Evolutionary conservation across 1,140 invertebrate genomes (phyloP), one percentile per base, ranked within the genome.

Genomic region (Kradibia gibbosae): DNA sequence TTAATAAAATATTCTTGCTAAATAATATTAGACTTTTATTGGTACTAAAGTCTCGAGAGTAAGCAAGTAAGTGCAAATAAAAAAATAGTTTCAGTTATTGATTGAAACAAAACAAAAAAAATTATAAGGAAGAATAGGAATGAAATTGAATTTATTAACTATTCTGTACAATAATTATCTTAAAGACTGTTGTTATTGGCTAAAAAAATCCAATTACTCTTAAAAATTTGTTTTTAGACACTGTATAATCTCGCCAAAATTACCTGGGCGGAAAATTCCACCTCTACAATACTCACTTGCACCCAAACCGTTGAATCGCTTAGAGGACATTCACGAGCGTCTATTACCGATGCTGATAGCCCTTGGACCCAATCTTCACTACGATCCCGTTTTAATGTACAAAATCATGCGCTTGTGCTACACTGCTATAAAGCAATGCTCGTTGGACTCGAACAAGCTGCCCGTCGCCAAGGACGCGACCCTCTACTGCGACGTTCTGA

Each of bases 361-460:
- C 22, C 92, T 99, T 70, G 98, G 98, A 48, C 96, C 98, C 1
- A 95, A 98, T 81, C 91, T 99, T 70, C 95, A 97, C 83, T 93
- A 94, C 84, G 97, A 99, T 92, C 95, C 97, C 0, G 94, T 97
- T 81, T 92, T 99, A 22, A 94, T 99, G 91, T 96, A 97, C 86
- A 98, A 98, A 92, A 92, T 97, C 70, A 93, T 96, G 83, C 91
- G 95, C 36, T 87, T 96, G 28, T 93, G 93, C 80, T 92, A 93
- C 84, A 82, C 90, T 10, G 92, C 90, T 13, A 90, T 93, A 15
- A 90, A 91, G 55, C 88, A 91, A 60, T 92, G 88, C 78, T 81
- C 87, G 3, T 80, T 90, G 1, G 90, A 91, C 53, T 72, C 85
- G 0, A 89, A 87, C 62, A 91, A 90, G 67, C 87, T 89, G 50